Percentiles rank a stretch among this genome's conserved stretches.
phyloP scores from a whole-genome alignment of 2,113 vertebrate genomes.

The Peucedramus taeniatus region DNA sequence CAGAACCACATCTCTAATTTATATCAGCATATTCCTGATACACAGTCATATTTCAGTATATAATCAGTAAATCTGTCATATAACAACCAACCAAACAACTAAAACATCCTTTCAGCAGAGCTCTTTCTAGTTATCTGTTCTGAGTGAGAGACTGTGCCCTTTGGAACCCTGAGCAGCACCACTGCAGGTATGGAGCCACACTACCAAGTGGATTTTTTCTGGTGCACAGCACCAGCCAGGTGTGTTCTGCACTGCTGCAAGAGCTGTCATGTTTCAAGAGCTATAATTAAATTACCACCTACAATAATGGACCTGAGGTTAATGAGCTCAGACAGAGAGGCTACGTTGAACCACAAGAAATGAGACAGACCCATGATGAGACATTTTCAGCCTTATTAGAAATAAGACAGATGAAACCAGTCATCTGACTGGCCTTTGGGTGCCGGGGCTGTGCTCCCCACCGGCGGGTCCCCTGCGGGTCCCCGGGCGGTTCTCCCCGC shows the following conservation, averaged over 20 bases:
- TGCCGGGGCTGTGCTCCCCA: rapidly evolving
- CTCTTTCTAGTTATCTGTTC: neutral
- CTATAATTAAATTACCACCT: neutral
- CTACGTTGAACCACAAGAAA: neutral
- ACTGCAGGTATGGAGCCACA: rapidly evolving
- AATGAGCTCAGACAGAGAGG: neutral
- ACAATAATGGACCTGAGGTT: neutral
- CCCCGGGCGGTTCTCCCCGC: rapidly evolving
- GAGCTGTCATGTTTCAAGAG: neutral
- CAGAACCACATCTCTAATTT: neutral
- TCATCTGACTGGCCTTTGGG: neutral
- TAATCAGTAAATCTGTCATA: neutral
- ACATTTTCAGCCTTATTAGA: neutral
- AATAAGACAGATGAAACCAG: rapidly evolving
- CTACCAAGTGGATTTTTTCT: rapidly evolving
- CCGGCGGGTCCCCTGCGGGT: rapidly evolving
- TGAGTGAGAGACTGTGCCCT: neutral
- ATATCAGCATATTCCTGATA: neutral
- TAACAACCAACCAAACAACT: neutral
- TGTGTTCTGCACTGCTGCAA: neutral
- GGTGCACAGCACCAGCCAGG: neutral
- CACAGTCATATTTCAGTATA: rapidly evolving
- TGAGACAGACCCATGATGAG: neutral
- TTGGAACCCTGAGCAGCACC: rapidly evolving
- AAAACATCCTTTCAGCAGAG: rapidly evolving